Conservation (phyloP, 1,140 invertebrate genomes). For the Drosophila nigrodunni region DNA sequence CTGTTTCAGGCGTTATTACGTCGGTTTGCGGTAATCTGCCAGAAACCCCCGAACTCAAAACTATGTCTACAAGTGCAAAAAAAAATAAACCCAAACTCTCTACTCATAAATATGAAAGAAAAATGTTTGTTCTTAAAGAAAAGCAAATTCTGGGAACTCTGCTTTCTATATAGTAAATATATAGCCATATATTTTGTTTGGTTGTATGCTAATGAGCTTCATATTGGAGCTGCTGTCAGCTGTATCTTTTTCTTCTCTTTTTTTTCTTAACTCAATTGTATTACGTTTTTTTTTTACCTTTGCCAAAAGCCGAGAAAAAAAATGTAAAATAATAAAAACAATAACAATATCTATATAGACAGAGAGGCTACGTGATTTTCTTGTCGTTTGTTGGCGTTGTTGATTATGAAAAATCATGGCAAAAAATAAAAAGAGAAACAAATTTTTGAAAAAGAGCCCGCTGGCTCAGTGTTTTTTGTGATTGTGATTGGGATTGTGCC, state of each 20-base stretch:
- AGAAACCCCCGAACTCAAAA: not conserved
- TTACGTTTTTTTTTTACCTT: constrained; percentile 6
- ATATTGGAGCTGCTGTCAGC: not conserved
- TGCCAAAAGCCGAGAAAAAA: constrained; percentile 22
- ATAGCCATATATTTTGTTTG: too few species aligned
- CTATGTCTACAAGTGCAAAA: not conserved
- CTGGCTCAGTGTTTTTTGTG: constrained; percentile 37
- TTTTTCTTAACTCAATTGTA: constrained; percentile 3
- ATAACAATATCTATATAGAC: constrained; percentile 10
- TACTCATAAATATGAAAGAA: constrained; percentile 10
- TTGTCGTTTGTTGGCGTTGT: constrained; percentile 58
- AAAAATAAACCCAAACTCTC: not conserved
- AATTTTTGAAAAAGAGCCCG: constrained; percentile 45
- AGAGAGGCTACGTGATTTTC: constrained; percentile 71
- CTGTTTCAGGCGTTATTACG: constrained; percentile 16
- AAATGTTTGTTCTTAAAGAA: not conserved
- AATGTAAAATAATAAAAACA: constrained; percentile 3
- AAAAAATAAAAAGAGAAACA: constrained; percentile 42
- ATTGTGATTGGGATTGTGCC: constrained; percentile 34
- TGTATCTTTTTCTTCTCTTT: not conserved
- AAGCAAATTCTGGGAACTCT: not conserved
- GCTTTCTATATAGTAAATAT: not conserved
- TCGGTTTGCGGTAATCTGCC: constrained; percentile 37
- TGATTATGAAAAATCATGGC: constrained; percentile 81
- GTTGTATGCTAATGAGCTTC: constrained; percentile 6